phyloP scores from a whole-genome alignment of 2,797 vertebrate species.

The Phaenicophaeus curvirostris region DNA sequence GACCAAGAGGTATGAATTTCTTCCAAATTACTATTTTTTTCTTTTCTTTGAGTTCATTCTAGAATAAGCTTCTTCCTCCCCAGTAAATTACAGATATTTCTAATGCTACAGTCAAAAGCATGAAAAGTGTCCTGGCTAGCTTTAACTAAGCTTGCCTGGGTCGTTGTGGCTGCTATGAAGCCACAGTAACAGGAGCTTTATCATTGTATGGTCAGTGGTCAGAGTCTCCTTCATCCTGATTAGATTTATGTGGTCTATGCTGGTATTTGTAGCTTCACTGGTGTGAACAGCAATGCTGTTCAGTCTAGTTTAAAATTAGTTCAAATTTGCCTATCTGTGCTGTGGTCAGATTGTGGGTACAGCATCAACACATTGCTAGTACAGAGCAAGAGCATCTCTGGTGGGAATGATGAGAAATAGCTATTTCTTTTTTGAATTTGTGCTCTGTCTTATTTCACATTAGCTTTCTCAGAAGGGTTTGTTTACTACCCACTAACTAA shows the following conservation, averaged over 20 bases:
- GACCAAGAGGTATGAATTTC: background rate
- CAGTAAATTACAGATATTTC: background rate
- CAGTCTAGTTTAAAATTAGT: slow-evolving; percentile 21
- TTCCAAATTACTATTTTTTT: background rate
- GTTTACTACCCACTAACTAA: background rate
- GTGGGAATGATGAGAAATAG: background rate
- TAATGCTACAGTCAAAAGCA: background rate
- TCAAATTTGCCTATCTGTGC: background rate
- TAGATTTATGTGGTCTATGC: background rate
- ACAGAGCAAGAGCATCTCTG: background rate
- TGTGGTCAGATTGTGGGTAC: background rate
- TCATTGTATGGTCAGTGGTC: background rate
- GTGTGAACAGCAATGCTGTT: background rate
- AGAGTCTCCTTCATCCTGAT: background rate
- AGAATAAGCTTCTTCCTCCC: background rate
- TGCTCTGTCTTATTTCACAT: background rate
- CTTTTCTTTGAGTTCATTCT: background rate
- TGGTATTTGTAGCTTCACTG: slow-evolving; percentile 2
- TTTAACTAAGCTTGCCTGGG: background rate
- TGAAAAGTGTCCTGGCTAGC: background rate
- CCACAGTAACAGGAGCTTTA: background rate
- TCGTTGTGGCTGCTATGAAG: background rate
- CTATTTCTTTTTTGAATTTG: background rate
- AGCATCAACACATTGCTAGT: background rate
- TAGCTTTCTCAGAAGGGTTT: background rate